phyloP scores from a whole-genome alignment of 2,888 invertebrate species.

The Mylabris sibirica region DNA sequence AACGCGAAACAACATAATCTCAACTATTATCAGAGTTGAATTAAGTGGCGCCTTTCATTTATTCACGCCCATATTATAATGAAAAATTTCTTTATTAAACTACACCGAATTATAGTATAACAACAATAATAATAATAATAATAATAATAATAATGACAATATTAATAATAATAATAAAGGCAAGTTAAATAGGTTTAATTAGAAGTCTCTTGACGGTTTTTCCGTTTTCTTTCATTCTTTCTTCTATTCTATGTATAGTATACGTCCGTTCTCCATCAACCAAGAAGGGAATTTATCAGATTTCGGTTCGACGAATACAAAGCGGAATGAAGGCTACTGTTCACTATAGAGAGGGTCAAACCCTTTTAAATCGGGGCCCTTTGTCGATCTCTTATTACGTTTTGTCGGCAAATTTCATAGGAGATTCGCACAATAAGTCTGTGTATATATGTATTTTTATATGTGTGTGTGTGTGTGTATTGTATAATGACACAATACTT shows the following conservation, averaged over 20 bases:
- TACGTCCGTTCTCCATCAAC: slow-evolving; percentile 26
- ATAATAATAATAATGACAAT: slow-evolving; percentile 5
- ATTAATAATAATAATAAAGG: background rate
- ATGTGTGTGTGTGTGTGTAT: slow-evolving; percentile 42
- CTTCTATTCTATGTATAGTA: slow-evolving; percentile 2
- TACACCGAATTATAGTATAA: slow-evolving; percentile 14
- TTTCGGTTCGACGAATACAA: slow-evolving; percentile 44
- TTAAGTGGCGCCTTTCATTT: slow-evolving; percentile 48
- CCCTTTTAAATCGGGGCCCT: slow-evolving; percentile 52
- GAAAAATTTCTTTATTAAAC: slow-evolving; percentile 43
- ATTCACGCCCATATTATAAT: slow-evolving; percentile 44
- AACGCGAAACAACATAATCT: slow-evolving; percentile 47
- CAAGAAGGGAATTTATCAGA: slow-evolving; percentile 43
- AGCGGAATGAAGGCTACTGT: slow-evolving; percentile 47
- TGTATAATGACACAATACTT: slow-evolving; percentile 41
- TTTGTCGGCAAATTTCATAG: slow-evolving; percentile 51
- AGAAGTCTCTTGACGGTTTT: slow-evolving; percentile 5
- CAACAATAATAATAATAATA: slow-evolving; percentile 21
- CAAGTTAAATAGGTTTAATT: background rate
- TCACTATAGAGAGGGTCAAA: slow-evolving; percentile 42
- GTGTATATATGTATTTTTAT: slow-evolving; percentile 28
- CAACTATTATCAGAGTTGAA: slow-evolving; percentile 46
- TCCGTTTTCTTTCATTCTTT: slow-evolving; percentile 12
- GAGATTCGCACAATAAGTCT: slow-evolving; percentile 49
- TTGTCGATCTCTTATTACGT: slow-evolving; percentile 52